Evolutionary conservation across 2,797 vertebrate genomes (phyloP).

Genomic region (Decapterus maruadsi): DNA sequence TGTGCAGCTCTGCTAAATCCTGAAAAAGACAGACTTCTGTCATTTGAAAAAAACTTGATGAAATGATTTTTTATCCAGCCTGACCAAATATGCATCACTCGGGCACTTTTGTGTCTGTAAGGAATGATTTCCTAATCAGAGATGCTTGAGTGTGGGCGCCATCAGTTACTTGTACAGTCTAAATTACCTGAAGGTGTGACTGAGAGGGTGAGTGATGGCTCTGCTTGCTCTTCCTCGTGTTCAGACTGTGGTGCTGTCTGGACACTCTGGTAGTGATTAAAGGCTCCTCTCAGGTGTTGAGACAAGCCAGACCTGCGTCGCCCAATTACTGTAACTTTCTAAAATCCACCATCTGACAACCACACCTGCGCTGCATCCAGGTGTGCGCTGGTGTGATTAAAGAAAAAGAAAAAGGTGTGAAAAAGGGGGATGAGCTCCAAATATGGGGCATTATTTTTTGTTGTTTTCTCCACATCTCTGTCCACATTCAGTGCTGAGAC

Average conservation of each 20-base stretch:
- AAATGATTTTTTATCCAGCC: constrained; percentile 12
- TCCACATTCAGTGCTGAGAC: constrained; percentile 7
- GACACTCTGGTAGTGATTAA: constrained; percentile 58
- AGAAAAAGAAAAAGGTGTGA: too few species aligned
- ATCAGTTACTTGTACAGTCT: constrained; percentile 18
- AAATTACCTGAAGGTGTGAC: constrained; percentile 33
- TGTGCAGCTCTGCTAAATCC: constrained; percentile 42
- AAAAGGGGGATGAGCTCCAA: constrained; percentile 33
- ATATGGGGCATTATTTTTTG: not conserved
- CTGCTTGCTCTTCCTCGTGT: constrained; percentile 25
- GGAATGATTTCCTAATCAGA: constrained; percentile 16
- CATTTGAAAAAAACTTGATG: constrained; percentile 31
- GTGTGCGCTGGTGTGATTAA: constrained; percentile 47
- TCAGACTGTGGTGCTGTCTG: constrained; percentile 42
- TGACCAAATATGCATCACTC: constrained; percentile 7
- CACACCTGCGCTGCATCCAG: constrained; percentile 56
- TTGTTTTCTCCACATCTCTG: constrained; percentile 13
- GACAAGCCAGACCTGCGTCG: constrained; percentile 10
- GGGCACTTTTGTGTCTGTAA: not conserved
- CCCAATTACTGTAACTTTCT: constrained; percentile 42
- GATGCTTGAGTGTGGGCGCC: constrained; percentile 3
- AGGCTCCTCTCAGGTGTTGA: constrained; percentile 47
- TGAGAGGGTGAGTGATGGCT: constrained; percentile 48
- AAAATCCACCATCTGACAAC: constrained; percentile 30
- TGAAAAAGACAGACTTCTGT: constrained; percentile 21